Evolutionary conservation across 2,888 invertebrate species (phyloP).

Genomic region (Tachina fera): DNA sequence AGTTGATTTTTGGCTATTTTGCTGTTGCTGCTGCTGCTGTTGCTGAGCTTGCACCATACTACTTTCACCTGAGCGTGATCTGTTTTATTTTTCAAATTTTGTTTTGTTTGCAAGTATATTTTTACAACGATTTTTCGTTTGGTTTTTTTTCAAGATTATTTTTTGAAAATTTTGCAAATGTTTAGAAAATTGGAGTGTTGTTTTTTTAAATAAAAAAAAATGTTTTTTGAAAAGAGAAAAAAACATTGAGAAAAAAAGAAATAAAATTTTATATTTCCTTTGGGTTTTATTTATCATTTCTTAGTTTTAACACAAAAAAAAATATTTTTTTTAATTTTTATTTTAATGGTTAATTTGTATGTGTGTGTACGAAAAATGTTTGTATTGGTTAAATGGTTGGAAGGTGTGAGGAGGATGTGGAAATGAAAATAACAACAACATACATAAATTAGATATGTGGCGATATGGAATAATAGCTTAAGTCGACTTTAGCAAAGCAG

Average conservation of each 20-base stretch:
- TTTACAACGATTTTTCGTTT: constrained; percentile 25
- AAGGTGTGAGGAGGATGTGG: constrained; percentile 8
- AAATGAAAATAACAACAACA: constrained; percentile 47
- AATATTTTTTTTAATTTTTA: constrained; percentile 5
- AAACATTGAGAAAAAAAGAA: constrained; percentile 60
- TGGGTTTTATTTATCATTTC: constrained; percentile 39
- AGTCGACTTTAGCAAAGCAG: not conserved
- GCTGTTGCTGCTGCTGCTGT: constrained; percentile 75
- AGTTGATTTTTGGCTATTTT: constrained; percentile 74
- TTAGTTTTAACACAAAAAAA: constrained; percentile 35
- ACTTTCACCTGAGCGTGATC: constrained; percentile 80
- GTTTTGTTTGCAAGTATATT: constrained; percentile 27
- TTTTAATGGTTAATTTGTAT: constrained; percentile 36
- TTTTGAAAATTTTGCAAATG: constrained; percentile 19
- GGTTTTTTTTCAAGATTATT: constrained; percentile 25
- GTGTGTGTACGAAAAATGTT: constrained; percentile 38
- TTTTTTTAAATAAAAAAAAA: not conserved
- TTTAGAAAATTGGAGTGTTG: constrained; percentile 32
- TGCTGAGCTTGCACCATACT: constrained; percentile 74
- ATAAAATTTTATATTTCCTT: constrained; percentile 64
- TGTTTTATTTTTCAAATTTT: constrained; percentile 68
- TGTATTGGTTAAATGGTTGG: constrained; percentile 42
- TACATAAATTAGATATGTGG: not conserved
- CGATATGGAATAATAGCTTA: too few species aligned
- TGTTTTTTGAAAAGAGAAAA: constrained; percentile 53